A percentile compares a stretch with the other conserved stretches of the same genome.
phyloP scores from a whole-genome alignment of 2,888 invertebrate genomes.

The Hydriomena furcata region DNA sequence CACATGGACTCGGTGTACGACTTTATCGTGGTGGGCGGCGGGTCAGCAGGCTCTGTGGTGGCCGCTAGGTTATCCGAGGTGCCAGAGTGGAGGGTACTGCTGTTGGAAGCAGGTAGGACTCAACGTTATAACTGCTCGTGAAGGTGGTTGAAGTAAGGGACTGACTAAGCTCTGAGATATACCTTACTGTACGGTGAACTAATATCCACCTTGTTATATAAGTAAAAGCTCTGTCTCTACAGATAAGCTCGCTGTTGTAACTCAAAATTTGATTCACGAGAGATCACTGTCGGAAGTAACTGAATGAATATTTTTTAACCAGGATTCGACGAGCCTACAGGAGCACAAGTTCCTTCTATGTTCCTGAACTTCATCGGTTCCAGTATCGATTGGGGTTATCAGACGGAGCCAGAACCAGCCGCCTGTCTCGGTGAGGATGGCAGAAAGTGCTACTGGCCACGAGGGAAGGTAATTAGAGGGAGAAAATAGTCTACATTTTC shows the following conservation, averaged over 20 bases:
- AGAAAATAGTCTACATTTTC: no score
- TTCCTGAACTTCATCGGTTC: slow-evolving; percentile 94
- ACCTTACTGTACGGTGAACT: no score
- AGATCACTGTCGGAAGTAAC: no score
- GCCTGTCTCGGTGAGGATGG: slow-evolving; percentile 90
- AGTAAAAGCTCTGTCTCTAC: no score
- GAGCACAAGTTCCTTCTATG: slow-evolving; percentile 95
- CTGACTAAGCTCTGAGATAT: no score
- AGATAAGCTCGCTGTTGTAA: no score
- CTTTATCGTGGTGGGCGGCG: slow-evolving; percentile 90
- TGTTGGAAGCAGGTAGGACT: slow-evolving; percentile 88
- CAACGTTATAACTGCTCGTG: no score
- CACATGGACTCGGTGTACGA: slow-evolving; percentile 87
- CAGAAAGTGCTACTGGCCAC: slow-evolving; percentile 91
- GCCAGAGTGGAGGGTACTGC: slow-evolving; percentile 87
- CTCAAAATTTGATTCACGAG: no score
- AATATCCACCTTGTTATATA: no score
- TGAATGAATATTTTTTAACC: not conserved
- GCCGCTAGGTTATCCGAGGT: slow-evolving; percentile 89
- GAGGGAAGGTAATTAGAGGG: slow-evolving; percentile 89
- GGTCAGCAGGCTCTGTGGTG: slow-evolving; percentile 88
- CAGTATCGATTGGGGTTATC: slow-evolving; percentile 94
- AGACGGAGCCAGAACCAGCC: slow-evolving; percentile 91
- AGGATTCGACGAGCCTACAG: slow-evolving; percentile 94
- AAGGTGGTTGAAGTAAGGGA: no score